A percentile compares a stretch with the other conserved stretches of the same genome.
Evolutionary conservation across 2,113 vertebrate species (phyloP).

Genomic region (Oostethus manadensis): DNA sequence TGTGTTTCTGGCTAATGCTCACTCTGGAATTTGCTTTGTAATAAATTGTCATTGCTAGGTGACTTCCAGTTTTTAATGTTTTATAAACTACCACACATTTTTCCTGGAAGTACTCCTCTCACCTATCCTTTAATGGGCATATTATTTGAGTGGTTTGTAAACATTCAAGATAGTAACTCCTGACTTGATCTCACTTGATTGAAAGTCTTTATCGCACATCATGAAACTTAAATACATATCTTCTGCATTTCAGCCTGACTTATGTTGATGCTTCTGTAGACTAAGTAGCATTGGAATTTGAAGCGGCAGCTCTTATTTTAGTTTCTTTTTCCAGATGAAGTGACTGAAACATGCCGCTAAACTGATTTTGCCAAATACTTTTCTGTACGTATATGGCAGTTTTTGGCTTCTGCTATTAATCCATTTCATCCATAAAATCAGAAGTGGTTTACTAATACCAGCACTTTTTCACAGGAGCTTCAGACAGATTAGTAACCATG

Average conservation of each 20-base stretch:
- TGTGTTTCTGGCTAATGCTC: conserved; percentile 35
- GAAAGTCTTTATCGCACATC: too few species aligned
- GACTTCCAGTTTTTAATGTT: not conserved
- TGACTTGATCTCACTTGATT: not conserved
- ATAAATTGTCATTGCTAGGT: conserved; percentile 17
- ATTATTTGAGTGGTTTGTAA: conserved; percentile 2
- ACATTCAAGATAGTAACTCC: not conserved
- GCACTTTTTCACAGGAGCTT: conserved; percentile 61
- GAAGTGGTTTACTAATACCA: not conserved
- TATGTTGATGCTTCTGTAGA: too few species aligned
- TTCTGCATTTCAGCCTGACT: too few species aligned
- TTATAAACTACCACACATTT: not conserved
- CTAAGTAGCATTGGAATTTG: not conserved
- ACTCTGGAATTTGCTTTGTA: conserved; percentile 33
- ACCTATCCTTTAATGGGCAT: not conserved
- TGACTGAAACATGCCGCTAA: conserved; percentile 71
- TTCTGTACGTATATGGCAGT: conserved; percentile 60
- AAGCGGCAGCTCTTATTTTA: not conserved
- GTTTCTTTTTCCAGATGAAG: conserved; percentile 54
- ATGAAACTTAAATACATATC: too few species aligned
- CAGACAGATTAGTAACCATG: conserved; percentile 80
- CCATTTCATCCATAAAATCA: not conserved
- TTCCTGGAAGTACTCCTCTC: not conserved
- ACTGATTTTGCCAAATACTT: conserved; percentile 67
- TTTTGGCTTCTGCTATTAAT: not conserved